Conservation (phyloP, 2,113 vertebrate species). For the Dasyurus viverrinus region DNA sequence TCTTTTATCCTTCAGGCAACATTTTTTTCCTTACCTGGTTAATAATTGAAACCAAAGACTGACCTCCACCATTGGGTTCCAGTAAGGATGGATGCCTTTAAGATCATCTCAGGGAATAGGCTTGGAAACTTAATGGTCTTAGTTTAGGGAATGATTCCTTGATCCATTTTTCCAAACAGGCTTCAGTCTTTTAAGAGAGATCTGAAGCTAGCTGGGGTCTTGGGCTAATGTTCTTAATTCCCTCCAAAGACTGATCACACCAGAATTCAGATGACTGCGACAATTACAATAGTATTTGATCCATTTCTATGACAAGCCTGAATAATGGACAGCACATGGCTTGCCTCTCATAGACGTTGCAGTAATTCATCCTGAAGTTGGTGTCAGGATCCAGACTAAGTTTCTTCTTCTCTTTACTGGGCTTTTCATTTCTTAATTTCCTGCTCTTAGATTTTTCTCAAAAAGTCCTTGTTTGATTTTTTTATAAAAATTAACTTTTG, state of each 20-base stretch:
- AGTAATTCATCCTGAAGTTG: not conserved
- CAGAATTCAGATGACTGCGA: not conserved
- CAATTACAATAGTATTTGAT: not conserved
- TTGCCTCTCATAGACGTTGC: not conserved
- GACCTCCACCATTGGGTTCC: not conserved
- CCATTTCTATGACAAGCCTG: not conserved
- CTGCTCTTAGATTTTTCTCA: not conserved
- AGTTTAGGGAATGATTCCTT: not conserved
- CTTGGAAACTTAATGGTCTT: not conserved
- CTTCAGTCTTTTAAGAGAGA: not conserved
- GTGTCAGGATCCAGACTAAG: not conserved
- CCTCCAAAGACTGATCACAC: not conserved
- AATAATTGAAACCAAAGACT: not conserved
- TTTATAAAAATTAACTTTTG: not conserved
- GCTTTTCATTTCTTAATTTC: not conserved
- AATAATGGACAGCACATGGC: constrained; percentile 1
- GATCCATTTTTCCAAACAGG: not conserved
- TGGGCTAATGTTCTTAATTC: not conserved
- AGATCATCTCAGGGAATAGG: not conserved
- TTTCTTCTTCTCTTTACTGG: not conserved
- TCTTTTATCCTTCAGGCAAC: not conserved
- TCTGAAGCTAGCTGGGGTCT: not conserved
- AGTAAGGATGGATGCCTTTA: not conserved
- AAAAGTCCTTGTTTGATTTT: not conserved
- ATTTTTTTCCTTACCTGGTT: not conserved